phyloP scores from a whole-genome alignment of 2,888 invertebrate species.

The Amphipyra berbera region DNA sequence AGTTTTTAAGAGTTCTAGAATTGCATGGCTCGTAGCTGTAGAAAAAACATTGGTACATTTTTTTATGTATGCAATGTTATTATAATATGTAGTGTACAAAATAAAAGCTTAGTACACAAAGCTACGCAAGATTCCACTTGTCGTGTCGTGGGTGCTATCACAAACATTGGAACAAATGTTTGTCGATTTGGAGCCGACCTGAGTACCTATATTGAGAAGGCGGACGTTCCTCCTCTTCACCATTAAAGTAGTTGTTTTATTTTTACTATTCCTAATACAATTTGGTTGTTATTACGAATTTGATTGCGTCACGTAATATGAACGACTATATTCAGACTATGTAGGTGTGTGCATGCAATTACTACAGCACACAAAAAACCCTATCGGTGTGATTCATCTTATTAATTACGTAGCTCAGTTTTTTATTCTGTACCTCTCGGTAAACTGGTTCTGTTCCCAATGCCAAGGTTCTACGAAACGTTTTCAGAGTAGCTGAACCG shows the following conservation, averaged over 20 bases:
- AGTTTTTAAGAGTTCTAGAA: slow-evolving; percentile 7
- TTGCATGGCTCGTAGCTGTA: neutral
- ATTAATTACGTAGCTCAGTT: slow-evolving; percentile 63
- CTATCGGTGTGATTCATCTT: slow-evolving; percentile 62
- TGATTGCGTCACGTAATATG: slow-evolving; percentile 39
- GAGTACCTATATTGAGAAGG: slow-evolving; percentile 4
- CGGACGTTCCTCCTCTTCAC: slow-evolving; percentile 3
- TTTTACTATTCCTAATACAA: slow-evolving; percentile 16
- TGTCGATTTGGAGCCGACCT: neutral
- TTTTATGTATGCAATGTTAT: neutral
- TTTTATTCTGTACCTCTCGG: slow-evolving; percentile 61
- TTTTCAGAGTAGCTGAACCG: slow-evolving; percentile 34
- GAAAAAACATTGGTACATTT: slow-evolving; percentile 4
- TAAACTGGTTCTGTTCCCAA: slow-evolving; percentile 68
- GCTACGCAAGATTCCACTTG: neutral
- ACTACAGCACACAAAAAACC: slow-evolving; percentile 41
- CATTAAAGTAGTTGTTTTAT: slow-evolving; percentile 9
- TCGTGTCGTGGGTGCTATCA: neutral
- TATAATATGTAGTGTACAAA: too few species aligned
- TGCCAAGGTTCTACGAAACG: slow-evolving; percentile 71
- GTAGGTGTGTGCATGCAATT: slow-evolving; percentile 29
- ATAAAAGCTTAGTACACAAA: too few species aligned
- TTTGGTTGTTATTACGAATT: slow-evolving; percentile 20
- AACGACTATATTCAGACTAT: slow-evolving; percentile 21
- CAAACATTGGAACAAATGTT: neutral